Percentiles rank a stretch among this genome's conserved stretches.
phyloP scores from a whole-genome alignment of 2,113 vertebrate genomes.

The Perca schrenkii region DNA sequence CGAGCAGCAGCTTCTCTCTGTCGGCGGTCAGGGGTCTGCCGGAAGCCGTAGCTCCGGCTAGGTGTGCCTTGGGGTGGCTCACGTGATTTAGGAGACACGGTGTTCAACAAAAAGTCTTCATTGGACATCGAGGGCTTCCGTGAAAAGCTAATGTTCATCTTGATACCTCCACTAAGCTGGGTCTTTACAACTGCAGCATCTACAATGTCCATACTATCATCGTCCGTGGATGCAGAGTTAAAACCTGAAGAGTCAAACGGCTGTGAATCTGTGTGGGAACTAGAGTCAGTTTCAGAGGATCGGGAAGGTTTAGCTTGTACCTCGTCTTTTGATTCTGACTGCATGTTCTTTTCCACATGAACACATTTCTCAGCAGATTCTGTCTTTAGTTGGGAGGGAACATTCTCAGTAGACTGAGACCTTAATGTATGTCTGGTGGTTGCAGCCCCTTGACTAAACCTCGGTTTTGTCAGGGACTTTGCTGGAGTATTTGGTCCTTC shows the following conservation, averaged over 20 bases:
- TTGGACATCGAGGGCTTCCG: slow-evolving; percentile 65
- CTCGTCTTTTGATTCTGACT: slow-evolving; percentile 3
- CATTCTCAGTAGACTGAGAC: slow-evolving; percentile 27
- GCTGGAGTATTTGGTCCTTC: background rate
- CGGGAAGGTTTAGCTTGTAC: slow-evolving; percentile 16
- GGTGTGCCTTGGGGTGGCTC: slow-evolving; percentile 5
- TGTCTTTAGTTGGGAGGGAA: background rate
- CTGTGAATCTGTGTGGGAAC: slow-evolving; percentile 61
- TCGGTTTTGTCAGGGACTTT: background rate
- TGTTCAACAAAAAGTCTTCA: background rate
- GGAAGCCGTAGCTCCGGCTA: slow-evolving; percentile 78
- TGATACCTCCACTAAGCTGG: slow-evolving; percentile 57
- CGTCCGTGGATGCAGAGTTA: slow-evolving; percentile 61
- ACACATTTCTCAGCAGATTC: slow-evolving; percentile 17
- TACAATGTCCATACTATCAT: slow-evolving; percentile 70
- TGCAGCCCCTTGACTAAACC: slow-evolving; percentile 14
- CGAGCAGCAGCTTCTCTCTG: slow-evolving; percentile 86
- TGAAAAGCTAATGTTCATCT: slow-evolving; percentile 66
- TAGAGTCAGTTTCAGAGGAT: slow-evolving; percentile 42
- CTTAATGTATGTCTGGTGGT: slow-evolving; percentile 19
- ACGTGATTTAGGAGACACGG: slow-evolving; percentile 24
- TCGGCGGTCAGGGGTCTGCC: slow-evolving; percentile 86
- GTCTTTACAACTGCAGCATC: slow-evolving; percentile 55
- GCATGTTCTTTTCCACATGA: background rate
- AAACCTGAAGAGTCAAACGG: slow-evolving; percentile 69